Conservation (phyloP, 2,113 vertebrate genomes). For the Martes martes region DNA sequence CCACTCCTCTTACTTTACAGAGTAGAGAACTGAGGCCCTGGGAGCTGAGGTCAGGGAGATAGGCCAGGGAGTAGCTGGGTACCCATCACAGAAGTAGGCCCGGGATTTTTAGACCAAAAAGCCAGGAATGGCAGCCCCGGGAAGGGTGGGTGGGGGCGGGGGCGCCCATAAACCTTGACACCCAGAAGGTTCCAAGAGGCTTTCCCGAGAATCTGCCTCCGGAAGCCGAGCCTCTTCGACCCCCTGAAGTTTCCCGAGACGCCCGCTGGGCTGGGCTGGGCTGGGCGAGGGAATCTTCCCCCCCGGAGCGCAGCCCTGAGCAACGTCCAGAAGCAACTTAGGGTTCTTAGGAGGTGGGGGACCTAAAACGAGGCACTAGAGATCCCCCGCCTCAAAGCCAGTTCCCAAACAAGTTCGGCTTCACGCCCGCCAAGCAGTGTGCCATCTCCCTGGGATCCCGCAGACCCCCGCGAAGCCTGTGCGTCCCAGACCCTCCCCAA, state of each 20-base stretch:
- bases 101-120: constrained; percentile 7
- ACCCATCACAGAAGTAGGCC: neutral
- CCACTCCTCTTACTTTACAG: neutral
- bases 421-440: neutral
- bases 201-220: neutral
- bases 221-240: neutral
- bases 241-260: neutral
- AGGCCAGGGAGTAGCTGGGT: neutral
- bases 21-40: neutral
- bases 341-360: neutral
- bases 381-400: neutral
- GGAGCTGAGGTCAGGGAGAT: neutral
- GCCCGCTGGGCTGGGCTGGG: neutral
- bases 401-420: neutral
- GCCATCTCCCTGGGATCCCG: neutral
- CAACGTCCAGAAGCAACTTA: neutral
- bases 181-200: neutral
- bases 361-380: neutral
- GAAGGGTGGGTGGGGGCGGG: neutral
- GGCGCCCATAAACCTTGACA: neutral
- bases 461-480: neutral
- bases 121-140: neutral
- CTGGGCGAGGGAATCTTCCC: neutral
- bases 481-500: neutral
- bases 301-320: neutral